These are phyloP conservation scores for Cyrtorhinus lividipennis DNA, from an alignment of 1,140 invertebrate species.

Conservation along the genomic window DNA sequence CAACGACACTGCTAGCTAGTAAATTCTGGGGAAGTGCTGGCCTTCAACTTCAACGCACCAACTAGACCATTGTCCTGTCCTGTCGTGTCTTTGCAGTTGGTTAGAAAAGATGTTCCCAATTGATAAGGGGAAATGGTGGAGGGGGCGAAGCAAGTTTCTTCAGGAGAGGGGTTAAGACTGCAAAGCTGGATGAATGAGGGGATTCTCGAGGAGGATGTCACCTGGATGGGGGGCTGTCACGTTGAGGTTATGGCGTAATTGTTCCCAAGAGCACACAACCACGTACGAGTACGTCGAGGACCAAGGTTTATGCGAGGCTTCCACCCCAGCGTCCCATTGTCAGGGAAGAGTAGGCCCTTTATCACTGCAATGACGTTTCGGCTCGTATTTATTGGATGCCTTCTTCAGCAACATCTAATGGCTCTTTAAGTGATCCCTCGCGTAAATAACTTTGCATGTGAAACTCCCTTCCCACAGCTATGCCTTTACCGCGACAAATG, in stretches of 20 bases:
- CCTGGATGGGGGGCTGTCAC: conserved; percentile 3
- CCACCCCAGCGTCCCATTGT: conserved; percentile 10
- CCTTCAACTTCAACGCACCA: not conserved
- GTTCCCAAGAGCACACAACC: conserved; percentile 6
- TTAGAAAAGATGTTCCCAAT: conserved; percentile 8
- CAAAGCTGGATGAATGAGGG: conserved; percentile 9
- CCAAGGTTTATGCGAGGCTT: conserved; percentile 8
- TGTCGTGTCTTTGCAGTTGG: conserved; percentile 4
- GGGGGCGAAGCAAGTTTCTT: no score
- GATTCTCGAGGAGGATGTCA: not conserved
- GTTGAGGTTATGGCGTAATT: conserved; percentile 14
- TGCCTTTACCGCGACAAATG: not conserved
- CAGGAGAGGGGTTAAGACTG: no score
- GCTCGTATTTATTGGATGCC: conserved; percentile 12
- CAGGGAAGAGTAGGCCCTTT: not conserved
- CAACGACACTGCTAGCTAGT: conserved; percentile 1
- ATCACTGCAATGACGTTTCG: conserved; percentile 12
- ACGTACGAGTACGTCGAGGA: not conserved
- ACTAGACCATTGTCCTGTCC: conserved; percentile 9
- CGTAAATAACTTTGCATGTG: conserved; percentile 9
- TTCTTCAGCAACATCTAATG: conserved; percentile 10
- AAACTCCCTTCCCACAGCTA: not conserved
- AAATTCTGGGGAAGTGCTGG: conserved; percentile 1
- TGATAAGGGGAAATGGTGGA: not conserved
- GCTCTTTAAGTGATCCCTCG: conserved; percentile 12